Base-by-base conservation (phyloP, 2,888 invertebrate species). In the Epirrita christyi region DNA sequence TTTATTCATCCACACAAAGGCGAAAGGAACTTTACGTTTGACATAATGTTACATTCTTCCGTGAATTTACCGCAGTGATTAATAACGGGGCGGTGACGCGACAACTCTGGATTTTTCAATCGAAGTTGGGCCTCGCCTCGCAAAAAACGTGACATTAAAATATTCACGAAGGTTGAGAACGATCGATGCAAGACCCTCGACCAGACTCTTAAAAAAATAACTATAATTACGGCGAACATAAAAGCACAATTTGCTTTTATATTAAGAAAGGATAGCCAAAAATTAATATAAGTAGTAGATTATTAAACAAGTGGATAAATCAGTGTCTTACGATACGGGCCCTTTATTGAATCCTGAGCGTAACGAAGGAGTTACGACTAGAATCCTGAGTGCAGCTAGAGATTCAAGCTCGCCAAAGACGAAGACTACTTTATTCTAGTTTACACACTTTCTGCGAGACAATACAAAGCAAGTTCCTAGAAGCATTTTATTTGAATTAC, bases 91-190 rank as follows among this genome's bases (percentile, higher is more conserved):
- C 63, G 67, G 72, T 78, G 76, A 78, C 74, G 71, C 59, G 64
- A 72, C 74, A 62, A 58, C 71, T 75, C 70, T 55, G 69, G 66
- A 76, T 78, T 81, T 78, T 78, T 78, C 78, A 78, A 80, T 80
- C 76, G 71, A 76, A 74, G 76, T 79, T 76, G 64, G 65, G 57
- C 62, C 64, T 59, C 61, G 67, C 67, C 64, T 55, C 48, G 63
- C 66, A 65, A 67, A 72, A 78, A 77, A 76, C 72, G 72, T 74
- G 73, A 73, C 74, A 72, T 73, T 82, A 74, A 81, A 81, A 79
- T 82, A 81, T 82, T 80, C 77, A 80, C 61, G 66, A 70, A 67
- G 67, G 65, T 67, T 60, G 51, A 42, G 14, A 36, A 10, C 59
- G 59, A 71, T 72, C 66, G 69, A 76, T 68, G 67, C 60, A 60